Evolutionary conservation across 2,113 vertebrate species (phyloP), one percentile per base, ranked within the genome.

Genomic region (Indicator maculatus): DNA sequence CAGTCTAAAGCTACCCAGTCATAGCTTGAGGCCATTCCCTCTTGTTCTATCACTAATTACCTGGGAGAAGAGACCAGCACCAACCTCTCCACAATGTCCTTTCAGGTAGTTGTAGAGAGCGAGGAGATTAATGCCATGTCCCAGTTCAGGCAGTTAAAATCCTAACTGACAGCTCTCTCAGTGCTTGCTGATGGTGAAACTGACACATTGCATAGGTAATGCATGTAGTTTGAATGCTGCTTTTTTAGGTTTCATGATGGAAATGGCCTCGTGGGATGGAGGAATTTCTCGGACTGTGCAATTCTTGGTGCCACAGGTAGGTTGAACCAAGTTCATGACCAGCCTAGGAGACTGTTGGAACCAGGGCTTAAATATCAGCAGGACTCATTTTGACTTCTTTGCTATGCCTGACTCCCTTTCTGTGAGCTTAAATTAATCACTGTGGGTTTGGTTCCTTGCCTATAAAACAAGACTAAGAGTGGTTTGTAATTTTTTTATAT

Each of bases 201-300:
- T 81, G 44, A 56, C 2, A 4, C 16, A 7, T 11, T 76, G n/a
- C 60, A 6, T 5, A 27, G 36, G 13, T 61, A 21, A 76, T 55
- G 6, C 41, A 38, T 86, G 31, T 31, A 33, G 5, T 50, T 18
- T 44, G 44, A 76, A 64, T 93, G 13, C 19, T 95, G 20, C 0
- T 26, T 96, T 96, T 97, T 39, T 86, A 99, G 99, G 99, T 79
- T 99, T 99, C 96, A 99, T 99, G 99, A 99, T 99, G 99, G 99
- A 99, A 97, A 99, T 99, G 99, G 99, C 99, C 30, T 99, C 99
- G 0, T 99, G 99, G 99, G 99, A 99, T 66, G 99, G 99, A 83
- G 99, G 99, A 31, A 98, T 99, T 83, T 99, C 99, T 53, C 98
- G 99, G 63, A 99, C 99, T 5, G 99, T 99, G 26, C 99, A 99